Evolutionary conservation across 1,140 invertebrate species (phyloP), one percentile per base, ranked within the genome.

Genomic region (Leguminivora glycinivorella): DNA sequence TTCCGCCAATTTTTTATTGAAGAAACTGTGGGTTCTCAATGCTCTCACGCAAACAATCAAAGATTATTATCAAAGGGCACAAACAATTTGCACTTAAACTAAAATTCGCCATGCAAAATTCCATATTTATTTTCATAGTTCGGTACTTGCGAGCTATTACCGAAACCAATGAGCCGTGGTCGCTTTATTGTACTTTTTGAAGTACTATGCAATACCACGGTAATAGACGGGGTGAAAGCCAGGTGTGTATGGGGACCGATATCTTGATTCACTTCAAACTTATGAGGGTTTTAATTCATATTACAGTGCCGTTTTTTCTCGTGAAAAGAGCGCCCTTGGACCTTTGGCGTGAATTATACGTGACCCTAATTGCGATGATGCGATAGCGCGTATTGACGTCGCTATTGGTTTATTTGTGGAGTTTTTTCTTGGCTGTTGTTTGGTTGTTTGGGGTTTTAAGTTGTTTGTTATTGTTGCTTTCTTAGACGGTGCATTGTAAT

Each of bases 341-440:
- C 83, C 80, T 84, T 85, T 82, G 80, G 73, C 83, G 82, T 84
- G 86, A 88, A 89, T 89, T 90, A 90, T 90, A 84, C 81, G 78
- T 83, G 81, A 87, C 88, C 88, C 88, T 88, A 88, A 89, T 88
- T 89, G 84, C 78, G 88, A 89, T 90, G 87, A 88, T 88, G 86
- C 80, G 87, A 88, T 91, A 89, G 58, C 81, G 43, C 34, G 70
- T 72, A 84, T 88, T 89, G 85, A 89, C 83, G 82, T 68, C 75
- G 74, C 76, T 84, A 88, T 88, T 84, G 87, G 83, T 82, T 83
- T 85, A 80, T 84, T 83, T 85, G 85, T 84, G 75, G 58, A 73
- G 78, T 85, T 85, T 79, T 78, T 79, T 73, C 72, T 67, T 72
- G 67, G 56, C 34, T 60, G 56, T 72, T 66, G 47, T 71, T 76